phyloP scores from a whole-genome alignment of 1,140 invertebrate species.

The Phortica variegata region DNA sequence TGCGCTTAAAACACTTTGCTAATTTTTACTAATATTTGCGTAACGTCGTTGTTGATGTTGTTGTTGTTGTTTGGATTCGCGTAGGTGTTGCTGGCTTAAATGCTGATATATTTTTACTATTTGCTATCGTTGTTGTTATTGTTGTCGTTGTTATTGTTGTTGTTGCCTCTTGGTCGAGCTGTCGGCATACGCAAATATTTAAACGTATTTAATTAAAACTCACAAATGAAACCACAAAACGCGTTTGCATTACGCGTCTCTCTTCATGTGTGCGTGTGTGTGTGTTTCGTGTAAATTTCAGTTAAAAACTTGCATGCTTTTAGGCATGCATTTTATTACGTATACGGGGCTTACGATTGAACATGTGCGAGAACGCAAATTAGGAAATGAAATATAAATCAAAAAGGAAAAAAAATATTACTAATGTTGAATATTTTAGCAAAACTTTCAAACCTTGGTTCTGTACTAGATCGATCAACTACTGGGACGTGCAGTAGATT shows the following conservation, averaged over 20 bases:
- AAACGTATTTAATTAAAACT: conserved; percentile 54
- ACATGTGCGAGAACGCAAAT: conserved; percentile 2
- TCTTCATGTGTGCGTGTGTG: conserved; percentile 1
- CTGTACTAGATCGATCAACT: too few relatives aligned
- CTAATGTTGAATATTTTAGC: too few relatives aligned
- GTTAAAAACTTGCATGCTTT: conserved; percentile 18
- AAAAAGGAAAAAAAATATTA: too few relatives aligned
- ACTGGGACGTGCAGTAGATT: too few relatives aligned
- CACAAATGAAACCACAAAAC: conserved; percentile 46
- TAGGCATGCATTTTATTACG: conserved; percentile 22
- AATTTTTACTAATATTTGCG: conserved; percentile 51
- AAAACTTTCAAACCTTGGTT: too few relatives aligned
- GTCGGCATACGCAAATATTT: conserved; percentile 51
- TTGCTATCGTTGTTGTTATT: conserved; percentile 2
- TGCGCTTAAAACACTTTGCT: conserved; percentile 50
- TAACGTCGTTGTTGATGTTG: conserved; percentile 18
- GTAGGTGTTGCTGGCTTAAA: background rate
- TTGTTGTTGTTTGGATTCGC: conserved; percentile 1
- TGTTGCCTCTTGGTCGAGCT: conserved; percentile 24
- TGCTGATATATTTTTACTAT: conserved; percentile 1
- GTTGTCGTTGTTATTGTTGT: conserved; percentile 15
- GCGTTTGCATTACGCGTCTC: conserved; percentile 21
- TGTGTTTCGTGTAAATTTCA: conserved; percentile 1
- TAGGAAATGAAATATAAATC: too few relatives aligned
- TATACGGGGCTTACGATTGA: too few relatives aligned